These are phyloP conservation scores for Metopolophium dirhodum DNA, from an alignment of 1,140 invertebrate species.

Conservation along the genomic window DNA sequence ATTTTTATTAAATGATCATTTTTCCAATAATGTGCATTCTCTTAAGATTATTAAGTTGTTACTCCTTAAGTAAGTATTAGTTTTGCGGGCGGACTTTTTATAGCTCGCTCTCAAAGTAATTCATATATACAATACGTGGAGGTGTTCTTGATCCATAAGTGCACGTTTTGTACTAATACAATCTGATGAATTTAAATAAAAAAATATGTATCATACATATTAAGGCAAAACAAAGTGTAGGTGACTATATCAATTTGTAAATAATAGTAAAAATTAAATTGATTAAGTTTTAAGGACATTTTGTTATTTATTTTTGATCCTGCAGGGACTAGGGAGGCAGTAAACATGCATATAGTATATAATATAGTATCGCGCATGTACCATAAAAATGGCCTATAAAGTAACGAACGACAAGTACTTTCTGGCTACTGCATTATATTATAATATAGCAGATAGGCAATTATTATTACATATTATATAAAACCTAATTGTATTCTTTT, in stretches of 20 bases:
- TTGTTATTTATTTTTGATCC: background rate
- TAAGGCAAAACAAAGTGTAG: too few species aligned
- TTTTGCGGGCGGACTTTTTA: background rate
- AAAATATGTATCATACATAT: too few species aligned
- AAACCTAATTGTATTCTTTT: background rate
- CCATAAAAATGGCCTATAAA: background rate
- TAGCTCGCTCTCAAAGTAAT: background rate
- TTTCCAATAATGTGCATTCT: background rate
- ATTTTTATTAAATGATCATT: background rate
- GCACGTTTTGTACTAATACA: too few species aligned
- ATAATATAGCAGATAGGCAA: background rate
- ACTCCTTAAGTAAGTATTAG: background rate
- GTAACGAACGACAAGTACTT: background rate
- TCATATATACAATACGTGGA: background rate
- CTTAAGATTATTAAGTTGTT: background rate
- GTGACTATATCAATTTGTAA: background rate
- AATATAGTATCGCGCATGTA: background rate
- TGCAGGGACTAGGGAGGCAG: background rate
- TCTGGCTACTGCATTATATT: too few species aligned
- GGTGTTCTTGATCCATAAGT: too few species aligned
- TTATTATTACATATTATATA: background rate
- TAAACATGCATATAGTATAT: background rate
- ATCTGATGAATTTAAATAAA: too few species aligned
- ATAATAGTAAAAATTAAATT: background rate
- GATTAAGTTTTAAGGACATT: background rate